Evolutionary conservation across 1,140 invertebrate genomes (phyloP).

Genomic region (Venturia canescens): DNA sequence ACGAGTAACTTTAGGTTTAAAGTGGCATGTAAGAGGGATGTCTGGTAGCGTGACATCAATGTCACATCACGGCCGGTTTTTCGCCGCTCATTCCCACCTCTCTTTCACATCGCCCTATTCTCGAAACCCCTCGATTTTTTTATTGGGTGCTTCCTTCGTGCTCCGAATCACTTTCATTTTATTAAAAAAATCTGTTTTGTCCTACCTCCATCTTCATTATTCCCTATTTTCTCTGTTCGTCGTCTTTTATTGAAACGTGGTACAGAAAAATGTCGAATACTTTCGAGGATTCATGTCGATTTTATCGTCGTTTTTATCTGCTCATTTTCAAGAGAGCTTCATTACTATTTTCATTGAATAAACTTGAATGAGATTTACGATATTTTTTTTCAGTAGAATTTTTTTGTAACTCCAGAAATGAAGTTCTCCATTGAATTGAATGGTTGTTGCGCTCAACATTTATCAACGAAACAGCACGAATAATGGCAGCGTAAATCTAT

Average conservation of each 20-base stretch:
- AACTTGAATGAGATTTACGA: no score
- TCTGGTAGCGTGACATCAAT: conserved; percentile 45
- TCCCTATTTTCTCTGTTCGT: not conserved
- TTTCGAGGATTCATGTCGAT: not conserved
- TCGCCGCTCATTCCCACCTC: conserved; percentile 13
- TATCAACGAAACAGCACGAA: no score
- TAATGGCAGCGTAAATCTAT: conserved; percentile 7
- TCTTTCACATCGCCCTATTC: not conserved
- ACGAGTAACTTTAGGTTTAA: conserved; percentile 21
- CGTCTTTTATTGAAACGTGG: not conserved
- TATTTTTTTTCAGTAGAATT: no score
- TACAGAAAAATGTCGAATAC: not conserved
- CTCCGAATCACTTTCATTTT: conserved; percentile 25
- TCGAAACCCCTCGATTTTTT: conserved; percentile 9
- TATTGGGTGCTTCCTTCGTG: conserved; percentile 11
- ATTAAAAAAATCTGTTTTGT: conserved; percentile 26
- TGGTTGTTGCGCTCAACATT: no score
- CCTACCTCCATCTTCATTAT: not conserved
- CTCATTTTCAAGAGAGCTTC: not conserved
- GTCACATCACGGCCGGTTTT: conserved; percentile 55
- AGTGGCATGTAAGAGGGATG: conserved; percentile 47
- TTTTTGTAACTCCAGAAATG: no score
- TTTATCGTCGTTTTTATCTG: conserved; percentile 31
- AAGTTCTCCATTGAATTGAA: no score
- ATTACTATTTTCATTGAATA: no score